These are phyloP conservation scores for Scophthalmus maximus DNA, from an alignment of 2,113 vertebrate species.

Conservation along the genomic window DNA sequence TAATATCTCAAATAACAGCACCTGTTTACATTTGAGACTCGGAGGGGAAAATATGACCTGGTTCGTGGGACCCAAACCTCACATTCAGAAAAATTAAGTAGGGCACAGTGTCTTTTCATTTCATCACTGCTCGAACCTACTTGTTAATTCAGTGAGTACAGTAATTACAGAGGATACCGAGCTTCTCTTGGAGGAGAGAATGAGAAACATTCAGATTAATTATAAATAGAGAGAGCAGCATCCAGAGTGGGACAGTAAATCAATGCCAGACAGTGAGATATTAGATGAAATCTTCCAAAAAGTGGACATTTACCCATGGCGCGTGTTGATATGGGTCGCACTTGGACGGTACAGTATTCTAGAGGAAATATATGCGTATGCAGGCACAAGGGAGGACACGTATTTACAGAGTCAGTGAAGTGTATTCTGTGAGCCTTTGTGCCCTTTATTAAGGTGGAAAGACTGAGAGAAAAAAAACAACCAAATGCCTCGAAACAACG, in stretches of 20 bases:
- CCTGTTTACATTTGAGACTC: not conserved
- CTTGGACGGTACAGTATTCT: not conserved
- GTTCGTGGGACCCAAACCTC: slow-evolving; percentile 1
- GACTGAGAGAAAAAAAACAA: not conserved
- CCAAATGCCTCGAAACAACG: slow-evolving; percentile 26
- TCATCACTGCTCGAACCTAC: slow-evolving; percentile 10
- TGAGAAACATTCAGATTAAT: not conserved
- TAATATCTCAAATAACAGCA: too few species aligned
- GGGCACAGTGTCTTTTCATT: slow-evolving; percentile 31
- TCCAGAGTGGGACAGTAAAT: not conserved
- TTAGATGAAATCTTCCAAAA: not conserved
- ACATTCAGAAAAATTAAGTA: slow-evolving; percentile 4
- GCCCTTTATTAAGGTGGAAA: not conserved
- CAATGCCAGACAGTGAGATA: not conserved
- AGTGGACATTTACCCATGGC: not conserved
- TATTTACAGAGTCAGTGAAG: not conserved
- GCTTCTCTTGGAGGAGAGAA: not conserved
- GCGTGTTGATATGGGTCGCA: not conserved
- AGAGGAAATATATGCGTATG: not conserved
- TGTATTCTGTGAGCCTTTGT: not conserved
- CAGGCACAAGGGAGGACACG: not conserved
- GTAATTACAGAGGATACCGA: slow-evolving; percentile 26
- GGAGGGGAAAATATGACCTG: not conserved
- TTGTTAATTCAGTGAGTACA: slow-evolving; percentile 37
- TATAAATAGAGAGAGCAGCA: not conserved